Evolutionary conservation across 2,797 vertebrate species (phyloP), one percentile per base, ranked within the genome.

Genomic region (Philypnodon macrostomus): DNA sequence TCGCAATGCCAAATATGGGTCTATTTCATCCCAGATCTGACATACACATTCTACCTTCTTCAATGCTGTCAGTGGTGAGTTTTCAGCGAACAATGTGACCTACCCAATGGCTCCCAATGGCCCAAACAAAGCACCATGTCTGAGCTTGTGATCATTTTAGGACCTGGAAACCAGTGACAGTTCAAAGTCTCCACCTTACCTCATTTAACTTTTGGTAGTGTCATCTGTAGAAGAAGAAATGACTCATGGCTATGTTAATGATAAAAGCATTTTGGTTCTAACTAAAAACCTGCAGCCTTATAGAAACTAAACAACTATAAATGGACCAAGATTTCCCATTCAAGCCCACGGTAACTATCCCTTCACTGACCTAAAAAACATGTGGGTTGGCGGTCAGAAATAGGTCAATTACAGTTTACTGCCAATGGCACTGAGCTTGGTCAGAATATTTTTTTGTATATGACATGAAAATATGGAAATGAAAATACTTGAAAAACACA

Each of bases 71-170:
- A 33, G 24, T 38, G 18, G 8, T 32, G 44, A 42, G 47, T 67
- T 44, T 44, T 81, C 36, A 65, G 42, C 30, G 21, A 67, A 31
- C 15, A 72, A 75, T 67, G 37, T 79, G 70, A 84, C 71, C 73
- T 77, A 71, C 46, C 56, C 50, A 49, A 55, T 49, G 45, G 38
- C 31, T 56, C 33, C 18, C 30, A 29, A 33, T 49, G 36, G 66
- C 65, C 39, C 61, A 67, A 63, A 23, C 42, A 58, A n/a, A n/a
- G n/a, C n/a, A n/a, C n/a, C n/a, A n/a, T n/a, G n/a, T n/a, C 19
- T 57, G 19, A 63, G 53, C 55, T 37, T 51, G 17, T 58, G 59
- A 67, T 60, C 21, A 38, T 58, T 56, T 81, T 69, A 35, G 42
- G 53, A 61, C 57, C 50, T 66, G 58, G 50, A 29, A 46, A 60